phyloP scores from a whole-genome alignment of 2,113 vertebrate species.

The Castor canadensis region DNA sequence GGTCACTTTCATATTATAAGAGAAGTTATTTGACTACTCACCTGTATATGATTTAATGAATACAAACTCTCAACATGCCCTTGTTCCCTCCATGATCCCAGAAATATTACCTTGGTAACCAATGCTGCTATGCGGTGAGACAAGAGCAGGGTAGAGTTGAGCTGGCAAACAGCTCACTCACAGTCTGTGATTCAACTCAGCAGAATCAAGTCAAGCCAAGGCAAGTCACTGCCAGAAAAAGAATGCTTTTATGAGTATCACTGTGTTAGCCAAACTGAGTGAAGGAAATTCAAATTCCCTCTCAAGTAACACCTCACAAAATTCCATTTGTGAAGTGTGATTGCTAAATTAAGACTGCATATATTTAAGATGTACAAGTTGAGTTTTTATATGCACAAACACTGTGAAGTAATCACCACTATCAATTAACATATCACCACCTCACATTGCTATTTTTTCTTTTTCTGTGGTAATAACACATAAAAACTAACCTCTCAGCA shows the following conservation, averaged over 20 bases:
- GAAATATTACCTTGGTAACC: not conserved
- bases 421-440: not conserved
- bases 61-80: not conserved
- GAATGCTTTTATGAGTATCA: not conserved
- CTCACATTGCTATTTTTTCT: not conserved
- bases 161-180: not conserved
- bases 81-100: not conserved
- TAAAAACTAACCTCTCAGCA: not conserved
- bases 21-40: not conserved
- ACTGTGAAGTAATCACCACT: not conserved
- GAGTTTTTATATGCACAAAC: not conserved
- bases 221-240: not conserved
- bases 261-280: not conserved
- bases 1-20: not conserved
- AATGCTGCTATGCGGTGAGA: not conserved
- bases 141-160: not conserved
- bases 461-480: not conserved
- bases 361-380: not conserved
- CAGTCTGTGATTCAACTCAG: not conserved
- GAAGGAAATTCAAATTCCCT: constrained; percentile 43
- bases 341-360: not conserved
- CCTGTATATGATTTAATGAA: not conserved
- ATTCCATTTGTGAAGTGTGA: not conserved
- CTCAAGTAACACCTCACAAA: not conserved
- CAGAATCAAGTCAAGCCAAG: not conserved